Conservation (phyloP, 2,797 vertebrate species). For the Tauraco hartlaubi region DNA sequence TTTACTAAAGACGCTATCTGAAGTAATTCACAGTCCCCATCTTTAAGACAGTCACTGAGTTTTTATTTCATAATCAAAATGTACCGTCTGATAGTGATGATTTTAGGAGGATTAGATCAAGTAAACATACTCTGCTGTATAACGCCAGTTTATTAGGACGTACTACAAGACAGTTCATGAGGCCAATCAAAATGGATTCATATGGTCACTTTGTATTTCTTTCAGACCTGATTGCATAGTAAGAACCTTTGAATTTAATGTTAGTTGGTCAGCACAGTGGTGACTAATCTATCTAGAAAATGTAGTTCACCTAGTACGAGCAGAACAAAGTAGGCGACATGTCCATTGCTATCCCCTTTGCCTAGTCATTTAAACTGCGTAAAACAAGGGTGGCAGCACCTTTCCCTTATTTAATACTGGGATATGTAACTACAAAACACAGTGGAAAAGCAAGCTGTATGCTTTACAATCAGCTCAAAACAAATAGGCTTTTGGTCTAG, state of each 20-base stretch:
- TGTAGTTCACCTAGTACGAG: neutral
- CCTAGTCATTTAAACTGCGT: neutral
- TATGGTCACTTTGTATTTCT: neutral
- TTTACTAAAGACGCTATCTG: neutral
- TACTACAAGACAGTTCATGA: neutral
- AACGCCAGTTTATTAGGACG: neutral
- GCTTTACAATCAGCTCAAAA: neutral
- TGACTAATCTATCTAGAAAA: neutral
- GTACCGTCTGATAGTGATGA: neutral
- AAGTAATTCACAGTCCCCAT: neutral
- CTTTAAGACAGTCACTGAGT: neutral
- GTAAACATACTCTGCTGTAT: neutral
- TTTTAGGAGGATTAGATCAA: constrained; percentile 16
- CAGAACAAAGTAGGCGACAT: neutral
- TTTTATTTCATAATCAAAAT: neutral
- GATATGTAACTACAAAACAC: neutral
- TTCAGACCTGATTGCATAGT: neutral
- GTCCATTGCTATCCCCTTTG: neutral
- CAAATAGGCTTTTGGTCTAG: neutral
- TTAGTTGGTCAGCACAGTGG: neutral
- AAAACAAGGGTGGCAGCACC: neutral
- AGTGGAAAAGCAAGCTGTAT: neutral
- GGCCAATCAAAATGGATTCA: neutral
- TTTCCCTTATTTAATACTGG: neutral
- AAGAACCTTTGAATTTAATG: neutral